A percentile compares a stretch with the other conserved stretches of the same genome.
These are phyloP conservation scores for Mixornis gularis DNA, from an alignment of 2,113 vertebrate genomes.

Conservation along the genomic window DNA sequence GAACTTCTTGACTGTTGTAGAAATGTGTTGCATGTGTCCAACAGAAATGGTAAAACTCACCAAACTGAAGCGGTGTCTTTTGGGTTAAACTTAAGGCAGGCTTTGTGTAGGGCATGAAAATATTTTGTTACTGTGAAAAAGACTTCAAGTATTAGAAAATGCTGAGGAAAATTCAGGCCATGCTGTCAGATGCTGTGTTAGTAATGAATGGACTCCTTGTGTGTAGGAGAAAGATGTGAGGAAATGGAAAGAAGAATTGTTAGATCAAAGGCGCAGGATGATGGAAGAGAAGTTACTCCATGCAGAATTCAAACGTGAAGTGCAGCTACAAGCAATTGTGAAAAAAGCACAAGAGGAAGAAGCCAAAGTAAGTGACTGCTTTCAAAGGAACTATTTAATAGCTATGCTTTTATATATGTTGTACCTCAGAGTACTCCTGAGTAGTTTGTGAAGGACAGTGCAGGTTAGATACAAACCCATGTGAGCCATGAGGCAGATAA, in stretches of 20 bases:
- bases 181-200: neutral
- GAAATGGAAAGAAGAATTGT: conserved; percentile 95
- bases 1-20: neutral
- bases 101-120: neutral
- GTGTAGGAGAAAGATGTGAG: conserved; percentile 92
- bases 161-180: neutral
- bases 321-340: conserved; percentile 96
- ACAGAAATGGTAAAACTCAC: neutral
- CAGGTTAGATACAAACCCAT: fast-evolving
- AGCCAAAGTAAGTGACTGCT: conserved; percentile 80
- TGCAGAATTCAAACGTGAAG: conserved; percentile 93
- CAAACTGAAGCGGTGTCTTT: neutral
- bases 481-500: neutral
- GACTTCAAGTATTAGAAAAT: neutral
- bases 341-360: conserved; percentile 99
- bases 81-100: neutral
- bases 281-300: conserved; percentile 98
- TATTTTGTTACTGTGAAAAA: neutral
- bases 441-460: neutral
- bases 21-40: neutral
- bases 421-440: neutral
- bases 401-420: neutral
- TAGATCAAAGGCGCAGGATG: conserved; percentile 94
- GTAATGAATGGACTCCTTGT: neutral
- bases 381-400: neutral